phyloP scores from a whole-genome alignment of 2,113 vertebrate genomes.

The Mus spicilegus region DNA sequence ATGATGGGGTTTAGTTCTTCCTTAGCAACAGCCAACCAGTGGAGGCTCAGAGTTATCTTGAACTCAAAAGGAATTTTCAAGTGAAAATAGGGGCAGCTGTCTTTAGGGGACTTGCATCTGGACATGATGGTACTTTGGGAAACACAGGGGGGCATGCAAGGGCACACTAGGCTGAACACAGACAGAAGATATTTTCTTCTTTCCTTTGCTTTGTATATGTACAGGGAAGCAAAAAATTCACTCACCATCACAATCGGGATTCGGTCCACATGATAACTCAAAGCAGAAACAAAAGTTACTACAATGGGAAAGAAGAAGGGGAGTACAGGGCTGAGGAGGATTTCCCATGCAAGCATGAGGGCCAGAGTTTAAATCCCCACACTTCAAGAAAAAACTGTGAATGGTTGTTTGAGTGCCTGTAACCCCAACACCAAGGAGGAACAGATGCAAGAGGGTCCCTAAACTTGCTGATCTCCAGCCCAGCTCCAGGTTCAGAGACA shows the following conservation, averaged over 20 bases:
- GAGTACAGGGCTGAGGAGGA: not conserved
- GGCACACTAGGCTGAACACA: not conserved
- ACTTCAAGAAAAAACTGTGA: not conserved
- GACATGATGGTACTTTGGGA: not conserved
- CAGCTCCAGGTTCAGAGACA: not conserved
- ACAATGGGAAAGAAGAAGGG: not conserved
- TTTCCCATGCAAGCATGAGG: too few relatives aligned
- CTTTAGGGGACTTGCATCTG: slow-evolving; percentile 20
- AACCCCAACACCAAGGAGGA: not conserved
- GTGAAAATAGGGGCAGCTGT: slow-evolving; percentile 14
- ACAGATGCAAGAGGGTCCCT: not conserved
- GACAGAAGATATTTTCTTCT: not conserved
- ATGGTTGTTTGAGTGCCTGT: not conserved
- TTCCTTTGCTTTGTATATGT: not conserved
- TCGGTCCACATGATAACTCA: not conserved
- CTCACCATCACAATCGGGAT: not conserved
- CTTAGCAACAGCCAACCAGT: slow-evolving; percentile 28
- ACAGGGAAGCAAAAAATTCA: slow-evolving; percentile 2
- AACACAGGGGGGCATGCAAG: not conserved
- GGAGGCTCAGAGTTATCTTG: not conserved
- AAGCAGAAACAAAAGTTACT: not conserved
- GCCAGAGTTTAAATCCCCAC: not conserved
- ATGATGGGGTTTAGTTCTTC: not conserved
- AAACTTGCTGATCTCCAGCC: not conserved
- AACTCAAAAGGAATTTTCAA: slow-evolving; percentile 37